Evolutionary conservation across 2,113 vertebrate species (phyloP), one percentile per base, ranked within the genome.

Genomic region (Nerophis lumbriciformis): DNA sequence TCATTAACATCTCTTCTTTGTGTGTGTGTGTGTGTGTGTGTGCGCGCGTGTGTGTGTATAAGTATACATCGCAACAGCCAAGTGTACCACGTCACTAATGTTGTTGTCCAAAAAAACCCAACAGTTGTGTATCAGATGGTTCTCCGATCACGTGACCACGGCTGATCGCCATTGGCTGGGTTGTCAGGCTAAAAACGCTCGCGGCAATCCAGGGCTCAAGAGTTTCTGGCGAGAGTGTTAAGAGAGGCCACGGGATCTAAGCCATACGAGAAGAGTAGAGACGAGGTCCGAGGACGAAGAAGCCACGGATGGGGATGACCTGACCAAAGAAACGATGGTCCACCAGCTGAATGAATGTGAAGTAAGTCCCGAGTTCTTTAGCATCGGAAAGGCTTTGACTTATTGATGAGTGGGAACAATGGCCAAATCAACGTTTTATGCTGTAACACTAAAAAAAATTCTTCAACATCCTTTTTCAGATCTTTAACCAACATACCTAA

Each of bases 1-100:
- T 84, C 78, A 88, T 87, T 85, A 84, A 82, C 71, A 83, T 67
- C 55, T 76, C 71, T 77, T 83, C 72, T 80, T 83, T 87, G 75
- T 85, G 69, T 75, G 66, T 37, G 73, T 59, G 21, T 64, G 77
- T 72, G 72, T 50, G 63, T 54, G 60, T 67, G 48, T 64, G 77
- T 73, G 78, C 56, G 61, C 57, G 66, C 62, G 64, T 53, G 58
- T 72, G 71, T 53, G 53, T 49, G 58, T 65, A 42, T 63, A 59
- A 78, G 80, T 65, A 67, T 72, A 72, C 74, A 64, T 74, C 68
- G 76, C 73, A 86, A 83, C 73, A 84, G 68, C 65, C 81, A 72
- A 81, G 71, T 64, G 69, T 52, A 39, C 74, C 62, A 77, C 80
- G 73, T 80, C 82, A 79, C 73, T 48, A 47, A 62, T 84, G 78